Base-by-base conservation (phyloP, 1,140 invertebrate genomes). In the Euura saliciscinereae region DNA sequence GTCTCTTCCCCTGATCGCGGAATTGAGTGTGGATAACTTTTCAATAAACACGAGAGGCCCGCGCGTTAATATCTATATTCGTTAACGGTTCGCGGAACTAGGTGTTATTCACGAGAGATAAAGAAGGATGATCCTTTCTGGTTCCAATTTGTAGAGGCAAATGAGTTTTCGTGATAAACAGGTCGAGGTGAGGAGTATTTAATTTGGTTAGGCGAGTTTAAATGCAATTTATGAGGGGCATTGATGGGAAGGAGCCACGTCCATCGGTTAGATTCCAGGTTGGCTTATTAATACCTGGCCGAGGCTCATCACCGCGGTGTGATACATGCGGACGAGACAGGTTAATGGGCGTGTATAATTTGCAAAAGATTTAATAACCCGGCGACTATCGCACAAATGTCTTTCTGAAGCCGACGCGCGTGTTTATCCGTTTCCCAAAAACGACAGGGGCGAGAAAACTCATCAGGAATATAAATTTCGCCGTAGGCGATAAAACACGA, bases 361-460 rank as follows among this genome's bases (percentile, higher is more conserved):
- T 82, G 82, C 77, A 82, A 83, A 80, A 83, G 82, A 83, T 83
- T 78, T 83, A 83, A 83, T 83, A 82, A 83, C 78, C 71, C 70
- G 76, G 74, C 76, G 77, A 79, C 75, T 70, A 71, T 66, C 44
- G 45, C 45, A 78, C 74, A 79, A 78, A 81, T 81, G 28, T 28
- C 28, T 28, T 28, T 28, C 28, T 28, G 28, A 28, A 28, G 79
- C 81, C 79, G 80, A 82, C 78, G 81, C 78, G 79, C 75, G 73
- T 65, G 44, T 44, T 67, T 6, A 11, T 59, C 51, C 51, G 13
- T 59, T 59, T 59, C 51, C 51, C 10, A 11, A 6, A 59, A 59
- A 59, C 51, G 51, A 6, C 51, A n/a, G 13, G 51, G 51, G 51
- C 51, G 51, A 59, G 51, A 59, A 59, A 59, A 59, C 51, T 59